Evolutionary conservation across 2,113 vertebrate species (phyloP), one percentile per base, ranked within the genome.

Genomic region (Motacilla tschutschensis): DNA sequence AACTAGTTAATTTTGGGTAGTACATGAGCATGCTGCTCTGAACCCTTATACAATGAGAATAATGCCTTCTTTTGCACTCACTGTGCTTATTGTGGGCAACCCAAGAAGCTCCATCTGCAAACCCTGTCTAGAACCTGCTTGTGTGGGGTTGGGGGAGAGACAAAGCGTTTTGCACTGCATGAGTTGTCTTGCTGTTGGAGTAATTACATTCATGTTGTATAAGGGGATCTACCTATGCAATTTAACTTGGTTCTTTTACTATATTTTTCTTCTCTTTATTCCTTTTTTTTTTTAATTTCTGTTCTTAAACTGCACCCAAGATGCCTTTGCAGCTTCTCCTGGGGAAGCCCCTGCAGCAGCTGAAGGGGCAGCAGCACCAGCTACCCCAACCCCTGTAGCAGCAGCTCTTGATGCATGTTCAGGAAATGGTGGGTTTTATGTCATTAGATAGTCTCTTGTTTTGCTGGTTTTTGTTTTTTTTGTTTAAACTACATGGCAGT

Each of bases 291-390:
- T 97, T 97, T 96, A 67, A 96, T 96, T 97, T 98, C 96, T 95
- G n/a, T 97, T 97, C 90, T 93, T 96, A 95, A 96, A 95, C 97
- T 91, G 97, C 97, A 94, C 95, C 95, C 96, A 97, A 99, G 99
- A 99, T 97, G 98, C 98, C 93, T 99, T 99, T 98, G 99, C 99
- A 96, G 98, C 98, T 96, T 99, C 99, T 97, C 98, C 99, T 92
- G 98, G 98, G 96, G 99, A 99, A 93, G 98, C 98, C 97, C 98
- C 98, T 94, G 97, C 98, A 95, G 96, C 98, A 91, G 91, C 98
- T 93, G 98, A 97, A 96, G 98, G 98, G 92, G 98, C 98, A 81
- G 96, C 98, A 91, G 98, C 96, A 87, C 96, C 98, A 76, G 95
- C 98, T 85, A 95, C 98, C 84, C 96, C 98, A 89, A 95, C 98